Percentiles rank a stretch among this genome's conserved stretches.
phyloP scores from a whole-genome alignment of 2,113 vertebrate genomes.

The Scopus umbretta region DNA sequence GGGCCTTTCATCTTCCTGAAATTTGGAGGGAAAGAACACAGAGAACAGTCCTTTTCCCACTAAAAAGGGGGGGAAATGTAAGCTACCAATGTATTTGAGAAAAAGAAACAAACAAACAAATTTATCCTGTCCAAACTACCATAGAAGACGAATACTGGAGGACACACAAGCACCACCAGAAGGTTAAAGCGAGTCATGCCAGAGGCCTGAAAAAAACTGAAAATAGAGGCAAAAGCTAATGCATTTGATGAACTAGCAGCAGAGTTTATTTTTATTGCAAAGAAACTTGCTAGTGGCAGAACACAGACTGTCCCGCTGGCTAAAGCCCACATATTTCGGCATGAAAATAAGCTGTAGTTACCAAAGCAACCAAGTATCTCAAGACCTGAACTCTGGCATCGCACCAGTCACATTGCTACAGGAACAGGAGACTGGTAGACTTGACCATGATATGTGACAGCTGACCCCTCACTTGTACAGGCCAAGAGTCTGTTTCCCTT shows the following conservation, averaged over 20 bases:
- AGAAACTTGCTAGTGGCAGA: neutral
- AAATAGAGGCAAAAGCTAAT: neutral
- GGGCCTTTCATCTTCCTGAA: neutral
- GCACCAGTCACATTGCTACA: neutral
- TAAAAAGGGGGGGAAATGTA: neutral
- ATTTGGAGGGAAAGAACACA: neutral
- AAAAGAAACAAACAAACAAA: neutral
- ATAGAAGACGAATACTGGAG: neutral
- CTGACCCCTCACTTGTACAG: neutral
- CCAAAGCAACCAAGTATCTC: neutral
- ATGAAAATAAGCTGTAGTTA: neutral
- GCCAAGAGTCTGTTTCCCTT: neutral
- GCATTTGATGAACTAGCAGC: neutral
- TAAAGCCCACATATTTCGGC: neutral
- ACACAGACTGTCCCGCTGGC: neutral
- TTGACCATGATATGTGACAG: neutral
- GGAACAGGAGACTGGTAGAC: neutral
- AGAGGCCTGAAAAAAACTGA: neutral
- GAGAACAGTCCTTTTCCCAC: neutral
- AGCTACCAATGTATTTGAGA: neutral
- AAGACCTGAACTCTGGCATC: neutral
- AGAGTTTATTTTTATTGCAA: slow-evolving; percentile 10
- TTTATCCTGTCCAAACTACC: neutral
- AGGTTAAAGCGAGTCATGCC: neutral
- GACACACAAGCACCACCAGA: neutral